A percentile compares a stretch with the other conserved stretches of the same genome.
phyloP scores from a whole-genome alignment of 2,888 invertebrate genomes.

The Dasypolia templi region DNA sequence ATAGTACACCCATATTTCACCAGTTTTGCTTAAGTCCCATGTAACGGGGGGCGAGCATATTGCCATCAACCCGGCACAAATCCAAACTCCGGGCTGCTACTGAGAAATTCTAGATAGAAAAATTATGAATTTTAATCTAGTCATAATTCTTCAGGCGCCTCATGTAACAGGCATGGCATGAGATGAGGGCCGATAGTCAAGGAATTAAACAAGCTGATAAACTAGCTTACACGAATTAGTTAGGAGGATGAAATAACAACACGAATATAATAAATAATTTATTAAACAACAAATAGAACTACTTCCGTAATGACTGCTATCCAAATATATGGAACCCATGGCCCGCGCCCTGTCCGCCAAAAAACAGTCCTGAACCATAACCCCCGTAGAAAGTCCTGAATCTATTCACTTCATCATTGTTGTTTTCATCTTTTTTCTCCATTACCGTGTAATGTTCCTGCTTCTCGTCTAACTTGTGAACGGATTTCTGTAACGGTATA shows the following conservation, averaged over 20 bases:
- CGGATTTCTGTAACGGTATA: conserved; percentile 80
- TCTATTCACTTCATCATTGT: conserved; percentile 75
- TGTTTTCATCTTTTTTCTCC: conserved; percentile 73
- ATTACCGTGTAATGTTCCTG: conserved; percentile 69
- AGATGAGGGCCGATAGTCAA: background rate
- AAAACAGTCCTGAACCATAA: conserved; percentile 82
- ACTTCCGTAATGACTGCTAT: conserved; percentile 55
- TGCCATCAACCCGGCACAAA: too few species aligned
- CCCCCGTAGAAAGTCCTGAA: conserved; percentile 84
- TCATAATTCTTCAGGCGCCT: background rate
- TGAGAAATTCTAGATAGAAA: too few species aligned
- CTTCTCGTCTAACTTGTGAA: conserved; percentile 68
- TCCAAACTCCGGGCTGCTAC: too few species aligned
- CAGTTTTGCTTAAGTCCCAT: too few species aligned
- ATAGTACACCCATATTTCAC: too few species aligned
- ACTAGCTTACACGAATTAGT: background rate
- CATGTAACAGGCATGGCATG: background rate
- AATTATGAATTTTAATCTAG: too few species aligned
- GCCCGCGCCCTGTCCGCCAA: conserved; percentile 85
- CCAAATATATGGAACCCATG: conserved; percentile 86
- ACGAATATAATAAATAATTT: conserved; percentile 50
- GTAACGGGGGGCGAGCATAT: too few species aligned
- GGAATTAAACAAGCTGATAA: background rate
- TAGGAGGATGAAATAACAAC: conserved; percentile 10
- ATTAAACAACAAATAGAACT: conserved; percentile 50